Base-by-base conservation (phyloP, 1,140 invertebrate species). In the Lepidurus arcticus region DNA sequence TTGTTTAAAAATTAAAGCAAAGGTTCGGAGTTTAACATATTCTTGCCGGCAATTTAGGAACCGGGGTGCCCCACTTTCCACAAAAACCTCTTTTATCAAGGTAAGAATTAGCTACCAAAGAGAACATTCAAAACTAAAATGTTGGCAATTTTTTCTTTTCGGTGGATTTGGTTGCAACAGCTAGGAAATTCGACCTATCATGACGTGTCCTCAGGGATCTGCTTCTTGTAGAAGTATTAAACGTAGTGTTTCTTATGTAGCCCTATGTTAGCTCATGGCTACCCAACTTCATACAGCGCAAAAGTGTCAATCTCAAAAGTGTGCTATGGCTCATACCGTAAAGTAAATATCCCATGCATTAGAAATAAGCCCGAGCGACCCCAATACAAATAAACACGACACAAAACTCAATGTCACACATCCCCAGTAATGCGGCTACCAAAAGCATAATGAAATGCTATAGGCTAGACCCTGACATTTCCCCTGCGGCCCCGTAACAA, bases 171-270 rank as follows among this genome's bases (percentile, higher is more conserved):
- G 16, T 16, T 65, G 4, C 53, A 34, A 65, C 53, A 65, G 53
- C 53, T 13, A 13, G 53, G 21, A 65, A 65, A 16, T 65, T 65
- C 53, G 53, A 65, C 53, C 21, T 65, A 9, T 65, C 53, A 65
- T 65, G 53, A 65, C 53, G 16, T n/a, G 53, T 65, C 53, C 16
- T n/a, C 21, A 3, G 21, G 21, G 21, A 65, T 16, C 16, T 65
- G 53, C 53, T 65, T 65, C 53, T 65, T 65, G 53, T 65, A 65
- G 53, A 65, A 65, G 53, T 65, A 65, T 21, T 65, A 65, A 65
- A n/a, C 53, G 53, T 65, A 65, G 53, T 65, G 53, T 65, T 65
- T 21, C 21, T 65, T 65, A 65, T 65, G 53, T 65, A 65, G 13
- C 53, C 53, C n/a, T n/a, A 65, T 9, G 53, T 21, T 65, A 65